phyloP scores from a whole-genome alignment of 2,888 invertebrate species.

The Lepidochitona cinerea region DNA sequence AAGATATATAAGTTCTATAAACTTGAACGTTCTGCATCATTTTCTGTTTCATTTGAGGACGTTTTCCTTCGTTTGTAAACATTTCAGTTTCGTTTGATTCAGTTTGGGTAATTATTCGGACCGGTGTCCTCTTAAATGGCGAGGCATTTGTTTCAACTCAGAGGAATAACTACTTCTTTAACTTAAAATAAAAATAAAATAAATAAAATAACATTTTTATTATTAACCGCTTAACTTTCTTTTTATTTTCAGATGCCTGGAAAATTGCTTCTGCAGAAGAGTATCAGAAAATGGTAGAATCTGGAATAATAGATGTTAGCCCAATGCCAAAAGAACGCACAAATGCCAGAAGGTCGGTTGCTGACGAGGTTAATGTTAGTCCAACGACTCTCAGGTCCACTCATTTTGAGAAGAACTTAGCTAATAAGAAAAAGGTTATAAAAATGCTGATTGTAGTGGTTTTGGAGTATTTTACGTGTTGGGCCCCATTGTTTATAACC shows the following conservation, averaged over 20 bases:
- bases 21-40: no score
- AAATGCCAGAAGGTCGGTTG: neutral
- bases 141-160: no score
- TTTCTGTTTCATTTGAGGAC: no score
- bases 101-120: no score
- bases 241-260: conserved; percentile 78
- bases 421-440: conserved; percentile 69
- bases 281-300: conserved; percentile 89
- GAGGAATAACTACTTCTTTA: no score
- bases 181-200: no score
- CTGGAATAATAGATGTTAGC: neutral
- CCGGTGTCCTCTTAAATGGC: no score
- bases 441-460: conserved; percentile 91
- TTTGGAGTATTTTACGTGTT: conserved; percentile 90
- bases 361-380: neutral
- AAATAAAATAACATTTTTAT: no score
- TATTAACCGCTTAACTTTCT: no score
- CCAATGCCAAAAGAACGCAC: neutral
- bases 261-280: conserved; percentile 90
- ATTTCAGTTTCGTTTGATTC: no score
- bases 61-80: no score
- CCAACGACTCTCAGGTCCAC: conserved; percentile 71
- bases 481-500: conserved; percentile 87
- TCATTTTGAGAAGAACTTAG: conserved; percentile 83
- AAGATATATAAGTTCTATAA: no score